Evolutionary conservation across 2,797 vertebrate species (phyloP), one percentile per base, ranked within the genome.

Genomic region (Etheostoma nigrum): DNA sequence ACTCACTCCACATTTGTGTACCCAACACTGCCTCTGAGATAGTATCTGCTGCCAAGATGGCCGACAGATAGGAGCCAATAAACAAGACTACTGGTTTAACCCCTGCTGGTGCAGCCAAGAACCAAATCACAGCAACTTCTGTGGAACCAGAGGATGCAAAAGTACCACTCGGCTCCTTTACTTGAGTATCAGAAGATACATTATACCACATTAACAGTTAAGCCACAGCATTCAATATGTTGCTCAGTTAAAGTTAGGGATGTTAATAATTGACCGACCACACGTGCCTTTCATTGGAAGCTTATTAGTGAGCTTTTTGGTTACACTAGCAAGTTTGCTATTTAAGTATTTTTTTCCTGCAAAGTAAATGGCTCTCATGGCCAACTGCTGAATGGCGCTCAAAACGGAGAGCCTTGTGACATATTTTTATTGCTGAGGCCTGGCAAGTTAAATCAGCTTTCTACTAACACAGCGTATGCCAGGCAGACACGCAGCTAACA

Each of bases 1-100:
- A 44, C 18, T 68, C n/a, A 14, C 51, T 81, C 44, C 27, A 58
- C 69, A 23, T 33, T 27, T 70, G 52, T 42, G 55, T 19, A 51
- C 58, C 33, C 27, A 18, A 49, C 52, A 60, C 18, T n/a, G 40
- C 16, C 65, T 55, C 36, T 27, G 75, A 81, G 78, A 72, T 79
- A 23, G 25, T 19, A 59, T 74, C 76, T 62, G 49, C 75, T 33
- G 53, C 69, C 54, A 67, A 60, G 65, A 33, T 83, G 82, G 74
- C 67, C 59, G 54, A 62, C 70, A 58, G 8, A 79, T 54, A 67
- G 65, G 72, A 78, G 79, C 76, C 76, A 72, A 80, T 74, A 85
- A 64, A 87, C 78, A 79, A 47, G 60, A n/a, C 76, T 63, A 66
- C 67, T 88, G 76, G 2, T 67, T 42, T 72, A 47, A 13, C 72